phyloP scores from a whole-genome alignment of 2,113 vertebrate species.

The Pogona vitticeps region DNA sequence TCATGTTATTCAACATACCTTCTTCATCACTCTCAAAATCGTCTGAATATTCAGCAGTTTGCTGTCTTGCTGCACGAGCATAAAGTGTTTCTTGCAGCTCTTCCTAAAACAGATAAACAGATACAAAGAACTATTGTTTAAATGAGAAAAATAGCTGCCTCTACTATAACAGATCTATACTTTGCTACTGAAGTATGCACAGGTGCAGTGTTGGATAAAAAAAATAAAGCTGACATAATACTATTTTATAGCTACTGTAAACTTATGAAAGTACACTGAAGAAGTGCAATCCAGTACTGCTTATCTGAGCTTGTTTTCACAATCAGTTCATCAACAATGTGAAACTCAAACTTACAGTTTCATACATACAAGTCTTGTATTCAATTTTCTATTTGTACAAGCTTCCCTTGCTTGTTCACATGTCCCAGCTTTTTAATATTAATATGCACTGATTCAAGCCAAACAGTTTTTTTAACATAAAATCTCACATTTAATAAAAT shows the following conservation, averaged over 20 bases:
- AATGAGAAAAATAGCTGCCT: not conserved
- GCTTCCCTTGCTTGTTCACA: not conserved
- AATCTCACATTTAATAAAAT: not conserved
- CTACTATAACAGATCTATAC: not conserved
- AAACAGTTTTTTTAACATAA: not conserved
- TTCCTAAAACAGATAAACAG: constrained; percentile 76
- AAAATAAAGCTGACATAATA: too few species aligned
- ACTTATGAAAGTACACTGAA: too few species aligned
- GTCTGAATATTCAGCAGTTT: constrained; percentile 77
- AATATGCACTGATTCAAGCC: not conserved
- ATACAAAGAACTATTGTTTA: not conserved
- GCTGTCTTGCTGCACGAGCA: constrained; percentile 71
- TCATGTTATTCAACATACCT: constrained; percentile 56
- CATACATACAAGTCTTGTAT: not conserved
- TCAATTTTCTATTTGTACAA: not conserved
- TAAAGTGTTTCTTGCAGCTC: constrained; percentile 81
- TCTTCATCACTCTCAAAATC: constrained; percentile 85
- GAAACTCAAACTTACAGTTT: too few species aligned
- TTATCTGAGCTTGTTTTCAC: not conserved
- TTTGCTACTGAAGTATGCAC: not conserved
- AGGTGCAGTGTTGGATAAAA: too few species aligned
- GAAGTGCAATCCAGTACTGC: not conserved
- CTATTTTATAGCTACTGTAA: too few species aligned
- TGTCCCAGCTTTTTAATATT: not conserved
- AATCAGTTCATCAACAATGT: not conserved